Evolutionary conservation across 2,888 invertebrate species (phyloP), one percentile per base, ranked within the genome.

Genomic region (Plagodis dolabraria): DNA sequence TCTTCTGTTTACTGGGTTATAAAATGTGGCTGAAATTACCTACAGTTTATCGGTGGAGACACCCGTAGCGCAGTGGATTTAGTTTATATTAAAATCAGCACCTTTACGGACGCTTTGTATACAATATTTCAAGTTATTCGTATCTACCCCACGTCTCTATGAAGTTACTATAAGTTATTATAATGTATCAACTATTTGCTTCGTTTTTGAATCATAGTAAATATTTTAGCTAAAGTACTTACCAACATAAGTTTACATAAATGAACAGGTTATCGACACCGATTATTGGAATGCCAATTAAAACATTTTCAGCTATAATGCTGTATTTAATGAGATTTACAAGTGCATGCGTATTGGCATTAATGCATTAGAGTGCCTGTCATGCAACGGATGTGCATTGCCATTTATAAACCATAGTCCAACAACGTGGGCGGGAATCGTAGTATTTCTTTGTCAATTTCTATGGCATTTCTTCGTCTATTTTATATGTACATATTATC

Each of bases 371-470:
- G 78, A 81, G 82, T 82, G 80, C 74, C 77, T 75, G 80, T 76
- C 82, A 79, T 74, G 75, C 76, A 82, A 76, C 87, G 89, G 87
- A 90, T 85, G 83, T 69, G 80, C 76, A 77, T 73, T 80, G 80
- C 83, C 83, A 83, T 87, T 86, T 82, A 83, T 85, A 87, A 87
- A 82, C 82, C 79, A 79, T 77, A 73, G 71, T 68, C 53, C 60
- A 69, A 59, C 87, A 69, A 72, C 76, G 87, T 88, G 91, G 87
- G 90, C 86, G 90, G 90, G 68, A 80, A 79, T 62, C 70, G 57
- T 72, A 72, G 72, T 72, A 76, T 77, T 60, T 65, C 49, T 46
- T 60, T 52, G 45, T 34, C 35, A 52, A 53, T 48, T 22, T 12
- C 44, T 47, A 36, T 64, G 55, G 53, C 40, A 36, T 57, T 50